A percentile compares a stretch with the other conserved stretches of the same genome.
Conservation (phyloP, 2,888 invertebrate genomes). For the Lagria hirta region DNA sequence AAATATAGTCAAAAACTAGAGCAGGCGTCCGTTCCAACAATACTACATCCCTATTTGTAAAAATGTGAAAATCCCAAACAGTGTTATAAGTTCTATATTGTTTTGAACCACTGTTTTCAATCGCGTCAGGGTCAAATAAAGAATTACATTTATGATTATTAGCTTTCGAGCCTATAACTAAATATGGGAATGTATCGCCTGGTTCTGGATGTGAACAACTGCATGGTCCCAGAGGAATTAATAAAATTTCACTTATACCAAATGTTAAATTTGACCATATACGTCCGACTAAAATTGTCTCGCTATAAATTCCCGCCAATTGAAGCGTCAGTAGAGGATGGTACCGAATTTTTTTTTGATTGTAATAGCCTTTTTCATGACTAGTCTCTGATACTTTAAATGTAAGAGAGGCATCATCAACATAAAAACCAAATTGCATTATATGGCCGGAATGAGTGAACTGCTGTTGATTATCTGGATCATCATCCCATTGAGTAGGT, state of each 20-base stretch:
- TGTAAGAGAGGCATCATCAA: constrained; percentile 68
- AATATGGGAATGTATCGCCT: constrained; percentile 47
- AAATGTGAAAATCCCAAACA: constrained; percentile 60
- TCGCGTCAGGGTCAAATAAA: constrained; percentile 60
- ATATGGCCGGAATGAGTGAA: constrained; percentile 58
- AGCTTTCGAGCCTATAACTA: constrained; percentile 45
- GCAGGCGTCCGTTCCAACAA: constrained; percentile 70
- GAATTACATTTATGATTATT: constrained; percentile 60
- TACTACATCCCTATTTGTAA: constrained; percentile 55
- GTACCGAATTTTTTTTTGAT: constrained; percentile 62
- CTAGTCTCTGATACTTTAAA: constrained; percentile 65
- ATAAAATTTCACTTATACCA: constrained; percentile 64
- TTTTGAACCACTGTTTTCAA: constrained; percentile 56
- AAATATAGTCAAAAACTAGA: constrained; percentile 71
- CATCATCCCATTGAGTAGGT: constrained; percentile 56
- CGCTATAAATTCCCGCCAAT: constrained; percentile 65
- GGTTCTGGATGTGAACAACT: constrained; percentile 63
- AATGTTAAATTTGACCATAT: constrained; percentile 69
- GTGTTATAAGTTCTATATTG: constrained; percentile 55
- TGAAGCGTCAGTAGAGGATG: constrained; percentile 65
- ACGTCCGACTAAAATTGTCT: constrained; percentile 64
- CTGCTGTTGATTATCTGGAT: constrained; percentile 54
- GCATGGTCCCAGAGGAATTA: constrained; percentile 65
- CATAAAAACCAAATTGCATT: constrained; percentile 70
- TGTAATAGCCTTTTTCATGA: constrained; percentile 49